Evolutionary conservation across 2,113 vertebrate genomes (phyloP).

Genomic region (Hyaena hyaena): DNA sequence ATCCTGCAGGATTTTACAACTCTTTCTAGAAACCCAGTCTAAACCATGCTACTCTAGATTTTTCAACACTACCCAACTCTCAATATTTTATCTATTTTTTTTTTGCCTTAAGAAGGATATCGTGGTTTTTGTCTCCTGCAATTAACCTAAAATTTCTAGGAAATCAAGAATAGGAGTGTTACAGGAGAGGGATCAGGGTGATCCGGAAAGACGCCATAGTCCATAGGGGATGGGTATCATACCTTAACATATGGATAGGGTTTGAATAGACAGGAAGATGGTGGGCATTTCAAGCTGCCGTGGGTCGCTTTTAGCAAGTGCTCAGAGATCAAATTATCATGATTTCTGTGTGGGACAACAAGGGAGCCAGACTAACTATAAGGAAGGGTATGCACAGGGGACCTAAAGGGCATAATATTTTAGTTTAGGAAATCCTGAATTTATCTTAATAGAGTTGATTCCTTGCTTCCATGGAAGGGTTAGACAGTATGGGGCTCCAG

Average conservation of each 20-base stretch:
- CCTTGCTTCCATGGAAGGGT: background rate
- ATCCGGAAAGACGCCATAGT: background rate
- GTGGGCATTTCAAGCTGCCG: background rate
- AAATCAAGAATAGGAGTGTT: background rate
- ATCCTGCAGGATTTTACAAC: background rate
- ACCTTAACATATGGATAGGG: background rate
- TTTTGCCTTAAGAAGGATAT: background rate
- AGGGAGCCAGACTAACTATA: background rate
- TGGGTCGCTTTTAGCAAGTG: background rate
- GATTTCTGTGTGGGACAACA: background rate
- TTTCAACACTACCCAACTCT: background rate
- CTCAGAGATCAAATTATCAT: background rate
- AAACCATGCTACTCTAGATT: background rate
- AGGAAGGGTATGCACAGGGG: background rate
- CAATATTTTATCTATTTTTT: background rate
- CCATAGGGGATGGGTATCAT: background rate
- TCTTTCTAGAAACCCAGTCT: background rate
- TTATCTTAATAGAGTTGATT: background rate
- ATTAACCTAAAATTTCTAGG: background rate
- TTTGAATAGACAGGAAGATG: background rate
- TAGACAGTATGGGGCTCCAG: background rate
- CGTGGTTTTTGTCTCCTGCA: background rate
- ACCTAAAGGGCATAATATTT: background rate
- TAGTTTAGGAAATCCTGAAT: background rate
- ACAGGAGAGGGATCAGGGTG: background rate